Conservation (phyloP, 2,888 invertebrate genomes). For the Rhopalosiphum nymphaeae region DNA sequence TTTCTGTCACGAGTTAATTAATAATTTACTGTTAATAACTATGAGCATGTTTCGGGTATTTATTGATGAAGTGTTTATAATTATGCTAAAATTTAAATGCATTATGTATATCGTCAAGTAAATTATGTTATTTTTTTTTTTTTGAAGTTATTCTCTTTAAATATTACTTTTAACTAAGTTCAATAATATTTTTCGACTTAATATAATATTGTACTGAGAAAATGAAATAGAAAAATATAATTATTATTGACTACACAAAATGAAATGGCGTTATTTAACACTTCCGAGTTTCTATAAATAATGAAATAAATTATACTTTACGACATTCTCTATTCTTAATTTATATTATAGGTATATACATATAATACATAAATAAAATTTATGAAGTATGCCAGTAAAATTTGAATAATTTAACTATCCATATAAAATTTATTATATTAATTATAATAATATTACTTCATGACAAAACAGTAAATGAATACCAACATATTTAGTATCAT, state of each 20-base stretch:
- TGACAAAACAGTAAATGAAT: neutral
- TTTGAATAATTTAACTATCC: neutral
- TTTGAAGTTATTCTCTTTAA: neutral
- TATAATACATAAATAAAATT: neutral
- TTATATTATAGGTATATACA: neutral
- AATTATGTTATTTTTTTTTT: neutral
- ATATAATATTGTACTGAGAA: neutral
- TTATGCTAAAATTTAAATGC: neutral
- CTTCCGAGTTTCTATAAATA: neutral
- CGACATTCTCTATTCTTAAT: neutral
- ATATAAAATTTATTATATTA: neutral
- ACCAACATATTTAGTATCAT: too few species aligned
- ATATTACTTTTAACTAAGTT: neutral
- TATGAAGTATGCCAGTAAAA: neutral
- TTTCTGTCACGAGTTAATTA: neutral
- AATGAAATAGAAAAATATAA: neutral
- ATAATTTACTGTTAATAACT: neutral
- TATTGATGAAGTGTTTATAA: neutral
- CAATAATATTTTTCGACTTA: neutral
- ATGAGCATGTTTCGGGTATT: neutral
- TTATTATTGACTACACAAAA: neutral
- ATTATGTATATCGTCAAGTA: neutral
- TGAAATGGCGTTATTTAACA: neutral
- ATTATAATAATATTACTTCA: neutral
- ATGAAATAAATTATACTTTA: conserved; percentile 10